These are phyloP conservation scores for Hydra vulgaris DNA, from an alignment of 30 jellyfish, hydroid and myxozoan species.

Conservation along the genomic window DNA sequence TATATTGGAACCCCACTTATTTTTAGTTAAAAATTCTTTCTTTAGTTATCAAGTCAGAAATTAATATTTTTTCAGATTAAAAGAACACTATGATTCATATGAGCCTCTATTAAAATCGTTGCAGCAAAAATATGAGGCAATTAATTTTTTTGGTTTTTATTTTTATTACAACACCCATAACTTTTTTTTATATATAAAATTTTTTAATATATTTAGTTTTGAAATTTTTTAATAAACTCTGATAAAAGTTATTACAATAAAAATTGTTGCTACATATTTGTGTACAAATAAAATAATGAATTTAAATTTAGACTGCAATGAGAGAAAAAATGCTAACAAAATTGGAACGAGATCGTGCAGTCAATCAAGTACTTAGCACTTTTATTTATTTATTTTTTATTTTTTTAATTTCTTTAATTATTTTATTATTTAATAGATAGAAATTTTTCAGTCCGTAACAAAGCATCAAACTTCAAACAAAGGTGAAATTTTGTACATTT, in stretches of 20 bases:
- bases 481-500: neutral
- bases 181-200: neutral
- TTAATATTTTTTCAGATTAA: no score
- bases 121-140: slow-evolving; percentile 79
- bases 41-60: no score
- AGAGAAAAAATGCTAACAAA: slow-evolving; percentile 76
- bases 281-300: no score
- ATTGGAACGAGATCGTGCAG: slow-evolving; percentile 82
- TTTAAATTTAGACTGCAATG: slow-evolving; percentile 72
- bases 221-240: no score
- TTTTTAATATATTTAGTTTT: no score
- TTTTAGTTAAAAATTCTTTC: no score
- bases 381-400: neutral
- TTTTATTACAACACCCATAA: neutral
- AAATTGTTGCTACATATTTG: no score
- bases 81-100: slow-evolving; percentile 70
- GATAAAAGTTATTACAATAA: no score
- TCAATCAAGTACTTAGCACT: slow-evolving; percentile 71
- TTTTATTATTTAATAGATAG: neutral
- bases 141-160: neutral
- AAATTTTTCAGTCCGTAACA: neutral
- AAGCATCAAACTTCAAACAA: neutral
- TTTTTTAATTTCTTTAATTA: neutral
- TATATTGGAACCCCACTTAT: no score
- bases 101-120: slow-evolving; percentile 74